phyloP scores from a whole-genome alignment of 2,797 vertebrate genomes.

The Podargus strigoides region DNA sequence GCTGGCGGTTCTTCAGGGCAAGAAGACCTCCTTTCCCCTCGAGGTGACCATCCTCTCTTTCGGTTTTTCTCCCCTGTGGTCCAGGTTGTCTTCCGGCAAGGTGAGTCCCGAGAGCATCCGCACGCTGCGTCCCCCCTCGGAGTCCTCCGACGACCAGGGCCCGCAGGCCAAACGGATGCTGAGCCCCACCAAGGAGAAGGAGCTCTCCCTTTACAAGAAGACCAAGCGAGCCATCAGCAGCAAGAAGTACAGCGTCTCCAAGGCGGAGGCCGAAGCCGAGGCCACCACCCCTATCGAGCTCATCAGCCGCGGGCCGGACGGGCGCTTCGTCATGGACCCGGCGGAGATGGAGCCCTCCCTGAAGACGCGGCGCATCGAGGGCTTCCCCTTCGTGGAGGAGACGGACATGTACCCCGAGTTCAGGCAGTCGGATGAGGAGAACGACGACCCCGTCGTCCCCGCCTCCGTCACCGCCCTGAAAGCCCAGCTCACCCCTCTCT shows the following conservation, averaged over 20 bases:
- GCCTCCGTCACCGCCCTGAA: conserved; percentile 91
- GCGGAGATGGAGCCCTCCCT: conserved; percentile 85
- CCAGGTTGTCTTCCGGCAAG: conserved; percentile 96
- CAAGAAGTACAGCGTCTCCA: conserved; percentile 98
- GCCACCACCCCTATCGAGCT: conserved; percentile 97
- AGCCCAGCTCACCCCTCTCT: conserved; percentile 94
- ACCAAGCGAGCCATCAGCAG: conserved; percentile 97
- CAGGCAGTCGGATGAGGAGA: conserved; percentile 98
- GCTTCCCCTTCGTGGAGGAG: conserved; percentile 98
- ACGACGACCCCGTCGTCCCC: conserved; percentile 91
- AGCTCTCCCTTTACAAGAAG: conserved; percentile 97
- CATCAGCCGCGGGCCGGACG: conserved; percentile 95
- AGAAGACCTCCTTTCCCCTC: not conserved
- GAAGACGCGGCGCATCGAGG: conserved; percentile 90
- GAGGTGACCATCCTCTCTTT: not conserved
- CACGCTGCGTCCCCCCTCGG: conserved; percentile 85
- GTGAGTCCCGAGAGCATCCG: conserved; percentile 97
- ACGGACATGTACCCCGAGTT: conserved; percentile 99
- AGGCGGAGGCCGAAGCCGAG: conserved; percentile 88
- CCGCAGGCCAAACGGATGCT: conserved; percentile 90
- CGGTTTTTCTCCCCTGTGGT: conserved; percentile 30
- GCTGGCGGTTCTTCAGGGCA: not conserved
- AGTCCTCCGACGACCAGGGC: conserved; percentile 91
- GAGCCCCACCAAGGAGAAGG: conserved; percentile 92
- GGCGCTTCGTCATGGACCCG: conserved; percentile 92